Base-by-base conservation (phyloP, 2,888 invertebrate species). In the Galerucella pusilla region DNA sequence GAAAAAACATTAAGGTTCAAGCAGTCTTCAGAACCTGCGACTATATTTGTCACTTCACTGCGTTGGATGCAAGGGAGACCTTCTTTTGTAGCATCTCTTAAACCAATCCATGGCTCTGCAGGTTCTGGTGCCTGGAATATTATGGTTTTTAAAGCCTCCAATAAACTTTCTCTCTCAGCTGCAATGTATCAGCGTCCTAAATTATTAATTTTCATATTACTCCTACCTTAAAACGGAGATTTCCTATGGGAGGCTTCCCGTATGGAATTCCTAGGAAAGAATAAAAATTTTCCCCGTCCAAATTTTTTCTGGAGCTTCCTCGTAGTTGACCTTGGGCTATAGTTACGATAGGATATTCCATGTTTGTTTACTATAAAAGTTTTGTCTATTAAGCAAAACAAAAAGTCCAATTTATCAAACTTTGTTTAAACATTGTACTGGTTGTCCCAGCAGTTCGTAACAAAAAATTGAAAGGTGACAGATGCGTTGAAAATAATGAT, bases 231-330 rank as follows among this genome's bases (percentile, higher is more conserved):
- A 86, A 87, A 80, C 88, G 80, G 16, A 86, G 80, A 11, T 83
- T 75, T 46, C 85, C 85, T 46, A 86, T 45, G 1, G 88, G 87
- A 25, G 88, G 84, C 80, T 85, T 83, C 5, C 85, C 88, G 71
- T 86, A 88, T 0, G 87, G 87, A 64, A 87, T 85, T n/a, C 86
- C 86, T 70, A 84, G 82, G 76, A 87, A 87, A 76, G 84, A 83
- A 71, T 83, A 83, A 77, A 82, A 86, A 67, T 78, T 74, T 35
- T 81, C 81, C n/a, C 85, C 85, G 14, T 81, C 74, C 28, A 78
- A 78, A 78, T 85, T 82, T n/a, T 71, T 75, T 11, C 75, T 78
- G 10, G 82, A 71, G 75, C 76, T 81, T 42, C 87, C 87, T 61
- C 75, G 75, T n/a, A 86, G 46, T 78, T 80, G 79, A 12, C 87